These are phyloP conservation scores for Galeopterus variegatus DNA, from an alignment of 2,113 vertebrate genomes.

Conservation along the genomic window DNA sequence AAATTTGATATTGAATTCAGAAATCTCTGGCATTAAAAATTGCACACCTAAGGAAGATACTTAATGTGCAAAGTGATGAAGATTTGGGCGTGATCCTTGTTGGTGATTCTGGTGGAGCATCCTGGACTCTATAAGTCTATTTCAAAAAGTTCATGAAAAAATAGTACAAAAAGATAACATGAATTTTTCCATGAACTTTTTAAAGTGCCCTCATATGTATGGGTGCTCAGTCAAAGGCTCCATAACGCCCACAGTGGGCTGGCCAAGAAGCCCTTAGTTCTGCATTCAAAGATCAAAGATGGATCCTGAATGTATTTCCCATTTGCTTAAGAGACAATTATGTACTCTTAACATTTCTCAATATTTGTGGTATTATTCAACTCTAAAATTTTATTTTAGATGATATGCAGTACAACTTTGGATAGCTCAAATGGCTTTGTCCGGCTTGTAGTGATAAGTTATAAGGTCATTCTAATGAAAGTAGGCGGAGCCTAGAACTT, in stretches of 20 bases:
- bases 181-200: too few relatives aligned
- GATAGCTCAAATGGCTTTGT: not conserved
- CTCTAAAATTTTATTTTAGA: not conserved
- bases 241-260: accelerated
- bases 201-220: too few relatives aligned
- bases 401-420: not conserved
- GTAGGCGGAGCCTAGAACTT: not conserved
- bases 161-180: too few relatives aligned
- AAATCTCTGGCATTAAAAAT: not conserved
- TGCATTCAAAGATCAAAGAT: not conserved
- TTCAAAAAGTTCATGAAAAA: too few relatives aligned
- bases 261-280: not conserved
- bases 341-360: not conserved
- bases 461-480: not conserved
- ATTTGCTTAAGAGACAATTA: not conserved
- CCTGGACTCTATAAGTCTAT: too few relatives aligned
- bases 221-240: not conserved
- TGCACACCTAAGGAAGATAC: not conserved
- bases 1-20: not conserved
- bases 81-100: too few relatives aligned
- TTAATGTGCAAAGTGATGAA: not conserved
- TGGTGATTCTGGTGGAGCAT: accelerated
- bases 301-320: not conserved
- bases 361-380: not conserved
- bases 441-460: not conserved